Percentiles rank a stretch among this genome's conserved stretches.
phyloP scores from a whole-genome alignment of 1,140 invertebrate species.

The Drosophila saltans region DNA sequence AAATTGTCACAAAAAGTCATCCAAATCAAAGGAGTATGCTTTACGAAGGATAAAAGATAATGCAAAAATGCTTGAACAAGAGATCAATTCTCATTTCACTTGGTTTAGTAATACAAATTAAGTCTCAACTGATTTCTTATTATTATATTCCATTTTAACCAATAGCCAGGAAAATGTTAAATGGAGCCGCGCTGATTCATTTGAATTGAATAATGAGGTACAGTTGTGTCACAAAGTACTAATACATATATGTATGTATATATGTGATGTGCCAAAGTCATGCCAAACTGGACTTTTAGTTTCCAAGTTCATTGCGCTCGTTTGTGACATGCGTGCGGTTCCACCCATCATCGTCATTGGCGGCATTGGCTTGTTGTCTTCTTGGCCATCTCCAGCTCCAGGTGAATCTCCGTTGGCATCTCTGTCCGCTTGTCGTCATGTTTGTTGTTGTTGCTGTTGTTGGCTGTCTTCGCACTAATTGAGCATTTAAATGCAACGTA shows the following conservation, averaged over 20 bases:
- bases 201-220: not conserved
- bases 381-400: not conserved
- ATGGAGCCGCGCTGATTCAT: too few relatives aligned
- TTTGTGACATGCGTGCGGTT: slow-evolving; percentile 75
- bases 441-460: not conserved
- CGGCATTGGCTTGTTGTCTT: slow-evolving; percentile 18
- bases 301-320: slow-evolving; percentile 59
- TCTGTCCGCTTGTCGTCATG: not conserved
- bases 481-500: slow-evolving; percentile 81
- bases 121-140: too few relatives aligned
- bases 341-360: slow-evolving; percentile 59
- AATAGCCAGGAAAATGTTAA: too few relatives aligned
- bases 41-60: too few relatives aligned
- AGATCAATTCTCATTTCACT: too few relatives aligned
- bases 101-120: too few relatives aligned
- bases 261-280: not conserved
- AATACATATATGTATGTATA: not conserved
- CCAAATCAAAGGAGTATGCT: too few relatives aligned
- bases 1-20: too few relatives aligned
- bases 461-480: slow-evolving; percentile 72
- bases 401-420: not conserved
- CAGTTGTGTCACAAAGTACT: not conserved
- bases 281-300: slow-evolving; percentile 4
- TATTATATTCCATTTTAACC: too few relatives aligned
- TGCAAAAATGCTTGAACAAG: too few relatives aligned